Evolutionary conservation across 2,797 vertebrate genomes (phyloP), one percentile per base, ranked within the genome.

Genomic region (Babyrousa celebensis): DNA sequence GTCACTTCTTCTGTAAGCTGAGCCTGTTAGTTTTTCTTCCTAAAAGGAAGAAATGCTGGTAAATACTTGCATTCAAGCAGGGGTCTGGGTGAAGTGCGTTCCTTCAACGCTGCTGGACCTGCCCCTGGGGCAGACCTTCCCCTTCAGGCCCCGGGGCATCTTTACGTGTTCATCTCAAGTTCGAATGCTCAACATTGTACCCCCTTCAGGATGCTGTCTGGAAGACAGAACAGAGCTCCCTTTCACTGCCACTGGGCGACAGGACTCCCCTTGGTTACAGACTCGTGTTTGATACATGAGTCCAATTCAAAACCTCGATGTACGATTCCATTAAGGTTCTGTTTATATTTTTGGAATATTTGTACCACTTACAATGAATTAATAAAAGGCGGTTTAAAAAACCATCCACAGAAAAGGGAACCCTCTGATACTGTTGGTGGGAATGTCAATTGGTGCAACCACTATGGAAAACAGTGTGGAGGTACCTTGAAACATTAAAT

Each of bases 291-390:
- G 96, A 97, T 96, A 96, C 77, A 97, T 90, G 95, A 94, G 96
- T 98, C 97, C 95, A 97, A 98, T 97, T 98, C 88, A 97, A 97
- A 98, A 98, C 98, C 98, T 98, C 98, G 98, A 96, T 96, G 71
- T 96, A 97, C 93, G 96, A 97, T 70, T 94, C 97, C 95, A 89
- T 97, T 97, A 97, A 94, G 93, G 97, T 97, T 97, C 97, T 98
- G 97, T 97, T 98, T 98, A 98, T 98, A 98, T 97, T 98, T 98
- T 98, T 98, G 97, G 97, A 98, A 97, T 98, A 98, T 98, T 98
- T 98, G 97, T 98, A 98, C 97, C 97, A 98, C 97, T 97, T 97
- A 97, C 92, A 95, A 95, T 98, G 96, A 96, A 96, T 89, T 97
- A 97, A 97, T 95, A 98, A 96, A 98, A 97, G 87, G 1, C 60